phyloP scores from a whole-genome alignment of 2,888 invertebrate genomes.

The Pachymerium ferrugineum region DNA sequence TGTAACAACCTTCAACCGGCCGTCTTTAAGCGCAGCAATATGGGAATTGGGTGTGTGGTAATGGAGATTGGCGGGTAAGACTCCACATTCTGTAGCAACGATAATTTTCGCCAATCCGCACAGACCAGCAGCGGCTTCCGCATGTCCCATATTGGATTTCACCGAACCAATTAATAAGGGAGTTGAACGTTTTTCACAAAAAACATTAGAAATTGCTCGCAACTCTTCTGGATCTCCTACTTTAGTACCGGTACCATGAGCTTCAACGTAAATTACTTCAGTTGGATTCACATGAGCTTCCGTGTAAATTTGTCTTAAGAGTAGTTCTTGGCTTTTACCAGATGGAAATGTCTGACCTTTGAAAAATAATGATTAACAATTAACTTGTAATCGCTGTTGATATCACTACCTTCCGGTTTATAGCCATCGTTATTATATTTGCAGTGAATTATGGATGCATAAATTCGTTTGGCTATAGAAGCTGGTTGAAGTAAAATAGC shows the following conservation, averaged over 20 bases:
- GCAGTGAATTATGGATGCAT: background rate
- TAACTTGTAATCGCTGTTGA: background rate
- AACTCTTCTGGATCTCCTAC: conserved; percentile 96
- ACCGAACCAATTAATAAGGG: conserved; percentile 91
- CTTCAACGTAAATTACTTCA: conserved; percentile 86
- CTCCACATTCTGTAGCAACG: conserved; percentile 83
- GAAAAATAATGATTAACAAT: background rate
- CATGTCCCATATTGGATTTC: conserved; percentile 98
- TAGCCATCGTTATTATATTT: conserved; percentile 23
- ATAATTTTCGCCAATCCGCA: conserved; percentile 85
- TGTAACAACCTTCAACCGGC: conserved; percentile 61
- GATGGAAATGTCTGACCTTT: conserved; percentile 54
- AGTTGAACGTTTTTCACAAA: conserved; percentile 70
- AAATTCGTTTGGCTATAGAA: background rate
- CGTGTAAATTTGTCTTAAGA: conserved; percentile 69
- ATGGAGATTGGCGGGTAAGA: conserved; percentile 88
- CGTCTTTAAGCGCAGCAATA: conserved; percentile 81
- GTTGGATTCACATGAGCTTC: conserved; percentile 75
- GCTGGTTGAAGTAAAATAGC: conserved; percentile 1
- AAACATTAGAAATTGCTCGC: conserved; percentile 85
- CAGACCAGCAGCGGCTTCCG: conserved; percentile 78
- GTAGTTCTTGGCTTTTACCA: conserved; percentile 60
- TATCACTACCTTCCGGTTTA: conserved; percentile 23
- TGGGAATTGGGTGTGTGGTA: conserved; percentile 59
- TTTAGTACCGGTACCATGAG: conserved; percentile 98